Base-by-base conservation (phyloP, 2,888 invertebrate genomes). In the Sceliomorpha sp. region DNA sequence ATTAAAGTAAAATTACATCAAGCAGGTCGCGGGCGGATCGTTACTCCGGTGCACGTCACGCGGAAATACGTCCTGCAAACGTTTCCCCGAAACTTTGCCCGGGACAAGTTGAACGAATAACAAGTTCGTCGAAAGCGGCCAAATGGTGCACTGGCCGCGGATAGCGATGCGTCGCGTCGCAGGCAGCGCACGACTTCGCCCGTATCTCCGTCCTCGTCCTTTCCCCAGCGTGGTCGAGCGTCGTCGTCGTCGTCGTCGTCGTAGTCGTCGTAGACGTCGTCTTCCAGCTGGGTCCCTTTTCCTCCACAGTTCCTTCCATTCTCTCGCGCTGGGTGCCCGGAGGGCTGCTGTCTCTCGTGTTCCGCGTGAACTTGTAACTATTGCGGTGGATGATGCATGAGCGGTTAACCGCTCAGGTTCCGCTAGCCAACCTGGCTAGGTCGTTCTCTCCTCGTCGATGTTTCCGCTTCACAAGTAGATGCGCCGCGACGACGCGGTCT, bases 321-420 rank as follows among this genome's bases (percentile, higher is more conserved):
- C 47, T 59, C 66, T 44, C 31, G 14, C 26, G 39, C 24, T 34
- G 24, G 37, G 58, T n/a, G n/a, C n/a, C 58, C 58, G 45, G 34
- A 51, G 45, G 59, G 47, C 55, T 45, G 55, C 60, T 68, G 64
- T 63, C 58, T 67, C 59, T 68, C 64, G 48, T 60, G 62, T 73
- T 73, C 71, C 63, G 73, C 71, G 72, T 74, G 73, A 79, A 79
- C 75, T 78, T 76, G 78, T 73, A 79, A 74, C 79, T 77, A 75
- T 79, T 79, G 81, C 75, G 78, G 78, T 76, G 77, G 78, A 79
- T 79, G 81, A 79, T 79, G 77, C 79, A 79, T 77, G 79, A 75
- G 77, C 74, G 80, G 80, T 79, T 79, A 78, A 79, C 81, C 79
- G 71, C 77, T 70, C 68, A 63, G 73, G 70, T 74, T 75, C 73